Conservation (phyloP, 2,113 vertebrate genomes). For the Cavia aperea region DNA sequence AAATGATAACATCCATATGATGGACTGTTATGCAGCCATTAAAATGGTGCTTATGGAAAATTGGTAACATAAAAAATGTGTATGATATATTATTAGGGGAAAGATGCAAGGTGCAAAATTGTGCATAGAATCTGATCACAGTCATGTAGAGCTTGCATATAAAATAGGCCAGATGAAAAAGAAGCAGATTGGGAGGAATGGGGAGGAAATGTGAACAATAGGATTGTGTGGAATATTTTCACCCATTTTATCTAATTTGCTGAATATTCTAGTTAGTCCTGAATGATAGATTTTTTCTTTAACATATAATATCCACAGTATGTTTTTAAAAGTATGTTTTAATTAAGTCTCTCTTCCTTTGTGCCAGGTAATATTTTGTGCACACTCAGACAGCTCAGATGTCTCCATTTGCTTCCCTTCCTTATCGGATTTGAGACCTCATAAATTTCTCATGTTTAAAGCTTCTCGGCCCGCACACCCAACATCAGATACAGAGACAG, state of each 20-base stretch:
- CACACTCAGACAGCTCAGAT: background rate
- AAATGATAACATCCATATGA: conserved; percentile 56
- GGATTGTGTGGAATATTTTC: background rate
- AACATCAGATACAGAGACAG: background rate
- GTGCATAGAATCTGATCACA: background rate
- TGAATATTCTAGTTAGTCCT: background rate
- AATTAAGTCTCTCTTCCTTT: background rate
- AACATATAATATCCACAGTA: background rate
- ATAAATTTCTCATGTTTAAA: conserved; percentile 8
- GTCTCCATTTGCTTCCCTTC: background rate
- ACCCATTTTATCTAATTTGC: background rate
- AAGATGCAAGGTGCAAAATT: conserved; percentile 28
- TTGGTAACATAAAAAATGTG: conserved; percentile 50
- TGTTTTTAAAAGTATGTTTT: background rate
- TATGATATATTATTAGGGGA: conserved; percentile 15
- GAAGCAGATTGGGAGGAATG: background rate
- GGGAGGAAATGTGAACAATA: no score
- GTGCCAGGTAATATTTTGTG: background rate
- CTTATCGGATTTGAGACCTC: background rate
- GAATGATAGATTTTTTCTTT: background rate
- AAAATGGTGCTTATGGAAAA: conserved; percentile 56
- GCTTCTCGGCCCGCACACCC: background rate
- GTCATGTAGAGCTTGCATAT: background rate
- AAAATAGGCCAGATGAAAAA: background rate
- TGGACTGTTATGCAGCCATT: conserved; percentile 51